Conservation (phyloP, 2,797 vertebrate genomes). For the Acanthis flammea region DNA sequence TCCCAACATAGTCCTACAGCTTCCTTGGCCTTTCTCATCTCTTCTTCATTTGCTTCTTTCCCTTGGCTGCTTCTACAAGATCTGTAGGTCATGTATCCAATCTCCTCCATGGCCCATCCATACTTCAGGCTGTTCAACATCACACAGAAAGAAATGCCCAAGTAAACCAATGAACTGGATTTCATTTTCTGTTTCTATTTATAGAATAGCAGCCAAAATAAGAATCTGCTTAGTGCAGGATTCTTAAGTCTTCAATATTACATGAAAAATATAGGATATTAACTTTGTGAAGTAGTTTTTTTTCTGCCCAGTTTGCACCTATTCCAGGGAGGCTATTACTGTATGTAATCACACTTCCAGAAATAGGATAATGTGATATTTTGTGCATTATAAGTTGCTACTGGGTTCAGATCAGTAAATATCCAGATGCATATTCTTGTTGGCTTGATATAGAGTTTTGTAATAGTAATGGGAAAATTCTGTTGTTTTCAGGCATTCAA, state of each 20-base stretch:
- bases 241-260: constrained; percentile 41
- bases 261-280: neutral
- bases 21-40: neutral
- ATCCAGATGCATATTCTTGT: neutral
- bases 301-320: neutral
- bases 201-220: constrained; percentile 43
- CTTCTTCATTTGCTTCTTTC: neutral
- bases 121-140: constrained; percentile 2
- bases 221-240: constrained; percentile 38
- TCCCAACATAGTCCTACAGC: neutral
- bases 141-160: constrained; percentile 14
- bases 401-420: neutral
- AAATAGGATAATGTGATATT: neutral
- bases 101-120: neutral
- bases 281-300: neutral
- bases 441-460: neutral
- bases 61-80: constrained; percentile 5
- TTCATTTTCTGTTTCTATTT: constrained; percentile 56
- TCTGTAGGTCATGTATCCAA: constrained; percentile 12
- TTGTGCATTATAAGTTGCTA: neutral
- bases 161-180: constrained; percentile 38
- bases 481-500: neutral
- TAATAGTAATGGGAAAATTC: neutral
- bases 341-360: neutral
- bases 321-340: neutral